phyloP scores from a whole-genome alignment of 2,888 invertebrate genomes.

The Pachymerium ferrugineum region DNA sequence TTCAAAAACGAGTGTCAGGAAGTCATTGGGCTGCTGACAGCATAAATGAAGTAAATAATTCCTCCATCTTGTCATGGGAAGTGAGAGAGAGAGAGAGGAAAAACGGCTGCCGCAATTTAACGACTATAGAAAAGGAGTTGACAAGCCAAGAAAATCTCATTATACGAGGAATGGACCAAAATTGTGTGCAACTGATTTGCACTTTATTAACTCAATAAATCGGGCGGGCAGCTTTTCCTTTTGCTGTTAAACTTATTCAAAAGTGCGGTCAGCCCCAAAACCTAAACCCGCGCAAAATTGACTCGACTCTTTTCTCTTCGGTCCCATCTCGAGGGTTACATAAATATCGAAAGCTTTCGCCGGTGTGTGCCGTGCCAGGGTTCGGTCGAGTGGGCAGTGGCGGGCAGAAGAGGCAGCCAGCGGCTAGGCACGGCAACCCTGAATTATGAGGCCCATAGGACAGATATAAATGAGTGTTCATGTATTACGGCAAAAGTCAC shows the following conservation, averaged over 20 bases:
- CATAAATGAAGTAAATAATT: slow-evolving; percentile 32
- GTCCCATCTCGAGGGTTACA: slow-evolving; percentile 31
- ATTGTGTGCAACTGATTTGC: background rate
- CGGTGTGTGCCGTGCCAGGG: slow-evolving; percentile 27
- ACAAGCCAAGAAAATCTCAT: slow-evolving; percentile 20
- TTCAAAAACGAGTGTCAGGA: slow-evolving; percentile 30
- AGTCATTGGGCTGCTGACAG: slow-evolving; percentile 31
- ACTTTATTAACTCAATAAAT: slow-evolving; percentile 27
- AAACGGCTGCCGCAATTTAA: background rate
- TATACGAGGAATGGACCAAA: slow-evolving; percentile 24
- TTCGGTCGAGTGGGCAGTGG: slow-evolving; percentile 25
- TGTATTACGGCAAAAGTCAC: slow-evolving; percentile 34
- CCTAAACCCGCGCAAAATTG: slow-evolving; percentile 7
- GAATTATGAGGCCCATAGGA: slow-evolving; percentile 33
- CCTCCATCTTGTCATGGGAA: slow-evolving; percentile 16
- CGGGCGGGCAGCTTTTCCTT: no score
- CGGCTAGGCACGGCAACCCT: slow-evolving; percentile 20
- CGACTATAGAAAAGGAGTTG: background rate
- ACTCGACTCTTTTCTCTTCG: background rate
- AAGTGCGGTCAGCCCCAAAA: slow-evolving; percentile 27
- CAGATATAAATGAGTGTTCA: slow-evolving; percentile 35
- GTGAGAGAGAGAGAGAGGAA: background rate
- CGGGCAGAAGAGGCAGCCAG: slow-evolving; percentile 28
- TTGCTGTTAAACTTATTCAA: no score
- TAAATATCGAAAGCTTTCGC: slow-evolving; percentile 28